Evolutionary conservation across 2,888 invertebrate genomes (phyloP), one percentile per base, ranked within the genome.

Genomic region (Apoda limacodes): DNA sequence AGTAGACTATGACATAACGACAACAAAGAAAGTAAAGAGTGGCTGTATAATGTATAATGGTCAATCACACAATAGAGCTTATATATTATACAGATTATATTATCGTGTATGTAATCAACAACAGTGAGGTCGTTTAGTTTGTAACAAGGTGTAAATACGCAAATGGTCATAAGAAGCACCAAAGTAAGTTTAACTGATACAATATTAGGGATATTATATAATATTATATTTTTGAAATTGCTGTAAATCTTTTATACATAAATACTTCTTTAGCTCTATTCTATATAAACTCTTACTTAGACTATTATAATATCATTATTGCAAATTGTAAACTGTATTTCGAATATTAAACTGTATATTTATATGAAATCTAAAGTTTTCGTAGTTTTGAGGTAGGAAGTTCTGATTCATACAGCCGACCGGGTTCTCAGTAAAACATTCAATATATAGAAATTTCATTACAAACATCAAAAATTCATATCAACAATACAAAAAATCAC

Each of bases 331-430:
- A 65, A 68, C 56, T 62, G 71, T 45, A 40, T 48, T 60, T 64
- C 61, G 63, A 72, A 66, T 55, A 55, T 57, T 72, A 72, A 57
- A 58, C 50, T 74, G 70, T 68, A 60, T 60, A 60, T 54, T 58
- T 56, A 58, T 71, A 67, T 59, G 57, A 65, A 17, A 43, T 48
- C 46, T 45, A 40, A 17, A 7, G 5, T 46, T 69, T 70, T 70
- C 69, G 56, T 65, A 71, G 69, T 63, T 64, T 60, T 78, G 78
- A 80, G 78, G 78, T 80, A 78, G 78, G 74, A 72, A 71, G 72
- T 71, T 71, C 60, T 54, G 68, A 55, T 57, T 42, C 41, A 37
- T 39, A 40, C 46, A 47, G 48, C 43, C 44, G 41, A 22, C 22
- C 28, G 32, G 17, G 17, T 17, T 17, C 17, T 6, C 17, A 17